Percentiles rank a stretch among this genome's conserved stretches.
These are phyloP conservation scores for Dipus sagitta DNA, from an alignment of 2,797 vertebrate species.

Conservation along the genomic window DNA sequence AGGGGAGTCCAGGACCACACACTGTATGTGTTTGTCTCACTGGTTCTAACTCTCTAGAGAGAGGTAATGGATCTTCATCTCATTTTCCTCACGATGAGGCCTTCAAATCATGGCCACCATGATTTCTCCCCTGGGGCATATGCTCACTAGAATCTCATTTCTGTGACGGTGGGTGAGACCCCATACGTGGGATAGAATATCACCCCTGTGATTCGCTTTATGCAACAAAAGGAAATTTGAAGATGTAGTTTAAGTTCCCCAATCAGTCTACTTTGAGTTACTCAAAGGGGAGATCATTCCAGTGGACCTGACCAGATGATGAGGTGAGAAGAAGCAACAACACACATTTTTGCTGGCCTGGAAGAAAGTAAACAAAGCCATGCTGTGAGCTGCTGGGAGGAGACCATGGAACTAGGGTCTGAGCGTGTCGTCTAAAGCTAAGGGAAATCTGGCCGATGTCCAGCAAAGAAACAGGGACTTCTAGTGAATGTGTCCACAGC, in stretches of 20 bases:
- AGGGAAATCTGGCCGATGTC: background rate
- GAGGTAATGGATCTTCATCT: background rate
- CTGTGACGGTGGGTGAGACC: background rate
- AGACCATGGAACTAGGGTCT: background rate
- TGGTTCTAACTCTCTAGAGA: background rate
- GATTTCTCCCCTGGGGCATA: background rate
- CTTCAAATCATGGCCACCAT: background rate
- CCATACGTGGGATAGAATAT: background rate
- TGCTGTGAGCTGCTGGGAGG: background rate
- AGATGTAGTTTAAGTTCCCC: background rate
- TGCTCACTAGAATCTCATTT: background rate
- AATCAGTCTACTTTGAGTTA: background rate
- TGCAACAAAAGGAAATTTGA: background rate
- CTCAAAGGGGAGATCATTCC: background rate
- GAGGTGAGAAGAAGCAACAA: background rate
- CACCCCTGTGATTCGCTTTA: background rate
- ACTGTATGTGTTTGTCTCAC: background rate
- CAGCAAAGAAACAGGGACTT: background rate
- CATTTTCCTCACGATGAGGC: background rate
- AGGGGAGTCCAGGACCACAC: background rate
- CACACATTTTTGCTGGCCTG: background rate
- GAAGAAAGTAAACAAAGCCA: background rate
- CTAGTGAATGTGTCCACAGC: background rate
- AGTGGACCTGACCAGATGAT: background rate
- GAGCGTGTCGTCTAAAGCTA: background rate